phyloP scores from a whole-genome alignment of 2,797 vertebrate species.

The Coregonus sp. region DNA sequence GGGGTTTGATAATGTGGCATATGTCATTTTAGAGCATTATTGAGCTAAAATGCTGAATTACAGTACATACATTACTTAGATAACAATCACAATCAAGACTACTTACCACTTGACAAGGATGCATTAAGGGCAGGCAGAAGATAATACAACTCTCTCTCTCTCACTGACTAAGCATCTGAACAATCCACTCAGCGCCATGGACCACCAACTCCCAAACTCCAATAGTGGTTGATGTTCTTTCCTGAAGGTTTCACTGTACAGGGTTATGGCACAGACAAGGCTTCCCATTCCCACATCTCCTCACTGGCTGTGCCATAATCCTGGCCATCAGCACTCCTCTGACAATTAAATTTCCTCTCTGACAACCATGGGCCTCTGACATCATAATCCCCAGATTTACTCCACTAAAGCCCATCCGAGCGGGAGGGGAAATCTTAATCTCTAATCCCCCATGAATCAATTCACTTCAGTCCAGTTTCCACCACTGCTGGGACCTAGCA shows the following conservation, averaged over 20 bases:
- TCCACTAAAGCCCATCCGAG: conserved; percentile 64
- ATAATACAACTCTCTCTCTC: conserved; percentile 47
- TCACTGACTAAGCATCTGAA: conserved; percentile 41
- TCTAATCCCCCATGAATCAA: conserved; percentile 77
- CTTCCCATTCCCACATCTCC: conserved; percentile 49
- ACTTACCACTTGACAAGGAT: conserved; percentile 66
- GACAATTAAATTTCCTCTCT: conserved; percentile 76
- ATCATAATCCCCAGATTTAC: conserved; percentile 84
- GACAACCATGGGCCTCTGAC: conserved; percentile 66
- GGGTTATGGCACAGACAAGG: conserved; percentile 49
- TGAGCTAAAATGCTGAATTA: conserved; percentile 24
- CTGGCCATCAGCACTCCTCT: conserved; percentile 47
- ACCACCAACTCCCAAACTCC: conserved; percentile 28
- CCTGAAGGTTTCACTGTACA: conserved; percentile 38
- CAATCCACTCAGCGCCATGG: conserved; percentile 29
- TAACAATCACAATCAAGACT: conserved; percentile 29
- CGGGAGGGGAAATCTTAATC: conserved; percentile 69
- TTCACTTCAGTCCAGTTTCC: conserved; percentile 66
- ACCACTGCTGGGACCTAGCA: conserved; percentile 31
- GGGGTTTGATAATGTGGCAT: neutral
- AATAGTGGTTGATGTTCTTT: conserved; percentile 21
- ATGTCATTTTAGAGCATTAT: neutral
- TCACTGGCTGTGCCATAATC: conserved; percentile 62
- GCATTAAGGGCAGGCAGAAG: conserved; percentile 34
- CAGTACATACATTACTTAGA: conserved; percentile 7